Conservation (phyloP, 2,888 invertebrate genomes). For the Drosophila dives region DNA sequence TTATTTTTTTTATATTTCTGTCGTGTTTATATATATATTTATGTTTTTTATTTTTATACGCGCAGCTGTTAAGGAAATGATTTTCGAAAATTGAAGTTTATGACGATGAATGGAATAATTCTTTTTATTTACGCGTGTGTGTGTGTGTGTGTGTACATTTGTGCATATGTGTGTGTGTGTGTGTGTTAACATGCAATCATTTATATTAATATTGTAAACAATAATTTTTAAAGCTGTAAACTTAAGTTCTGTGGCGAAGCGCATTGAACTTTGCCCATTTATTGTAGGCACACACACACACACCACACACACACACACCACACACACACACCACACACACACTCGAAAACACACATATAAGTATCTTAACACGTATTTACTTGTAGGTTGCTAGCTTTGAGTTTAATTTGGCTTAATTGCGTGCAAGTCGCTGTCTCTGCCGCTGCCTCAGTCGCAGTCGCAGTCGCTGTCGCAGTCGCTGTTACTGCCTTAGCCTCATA, state of each 20-base stretch:
- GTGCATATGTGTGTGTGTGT: constrained; percentile 9
- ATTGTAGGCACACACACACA: constrained; percentile 20
- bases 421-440: constrained; percentile 61
- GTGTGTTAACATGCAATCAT: constrained; percentile 64
- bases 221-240: constrained; percentile 67
- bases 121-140: constrained; percentile 41
- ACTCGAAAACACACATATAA: background rate
- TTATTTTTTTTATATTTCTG: constrained; percentile 22
- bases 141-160: constrained; percentile 7
- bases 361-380: constrained; percentile 66
- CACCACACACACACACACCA: background rate
- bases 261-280: constrained; percentile 65
- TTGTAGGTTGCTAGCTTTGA: constrained; percentile 59
- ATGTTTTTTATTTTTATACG: constrained; percentile 46
- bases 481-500: constrained; percentile 27
- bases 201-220: constrained; percentile 78
- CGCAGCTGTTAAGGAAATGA: constrained; percentile 84
- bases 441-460: constrained; percentile 8
- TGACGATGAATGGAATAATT: constrained; percentile 82
- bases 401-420: constrained; percentile 74
- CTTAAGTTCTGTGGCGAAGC: constrained; percentile 64
- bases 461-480: constrained; percentile 23
- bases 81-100: constrained; percentile 84
- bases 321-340: background rate
- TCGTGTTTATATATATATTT: constrained; percentile 29